Conservation (phyloP, 2,113 vertebrate species). For the Columba livia region DNA sequence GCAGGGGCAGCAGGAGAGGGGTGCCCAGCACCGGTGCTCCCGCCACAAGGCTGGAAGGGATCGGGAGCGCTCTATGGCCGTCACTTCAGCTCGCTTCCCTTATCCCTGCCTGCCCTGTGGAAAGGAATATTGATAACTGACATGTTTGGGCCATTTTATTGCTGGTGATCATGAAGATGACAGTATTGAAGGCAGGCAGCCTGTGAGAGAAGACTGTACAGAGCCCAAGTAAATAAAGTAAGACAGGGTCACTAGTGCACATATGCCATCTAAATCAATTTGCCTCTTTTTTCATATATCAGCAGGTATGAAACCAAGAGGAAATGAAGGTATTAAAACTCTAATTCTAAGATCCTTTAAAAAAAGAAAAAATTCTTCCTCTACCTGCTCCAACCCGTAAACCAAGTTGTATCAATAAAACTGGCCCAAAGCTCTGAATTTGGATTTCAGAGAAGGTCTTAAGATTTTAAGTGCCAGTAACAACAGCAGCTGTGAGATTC, state of each 20-base stretch:
- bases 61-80: neutral
- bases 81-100: no score
- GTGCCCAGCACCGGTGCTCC: neutral
- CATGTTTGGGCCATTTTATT: no score
- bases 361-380: neutral
- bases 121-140: no score
- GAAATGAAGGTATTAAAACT: neutral
- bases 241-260: neutral
- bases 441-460: slow-evolving; percentile 4
- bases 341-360: neutral
- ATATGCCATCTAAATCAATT: neutral
- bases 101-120: no score
- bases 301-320: neutral
- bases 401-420: slow-evolving; percentile 4
- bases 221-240: neutral
- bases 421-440: neutral
- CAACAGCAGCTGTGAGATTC: neutral
- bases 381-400: neutral
- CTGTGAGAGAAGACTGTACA: no score
- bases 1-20: no score
- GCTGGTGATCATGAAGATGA: no score
- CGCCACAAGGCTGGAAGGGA: neutral
- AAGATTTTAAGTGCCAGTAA: neutral
- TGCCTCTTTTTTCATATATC: neutral
- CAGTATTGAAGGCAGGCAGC: no score